Evolutionary conservation across 37 sponge, comb jelly and placozoan species (phyloP).

Genomic region (Crambe crambe): DNA sequence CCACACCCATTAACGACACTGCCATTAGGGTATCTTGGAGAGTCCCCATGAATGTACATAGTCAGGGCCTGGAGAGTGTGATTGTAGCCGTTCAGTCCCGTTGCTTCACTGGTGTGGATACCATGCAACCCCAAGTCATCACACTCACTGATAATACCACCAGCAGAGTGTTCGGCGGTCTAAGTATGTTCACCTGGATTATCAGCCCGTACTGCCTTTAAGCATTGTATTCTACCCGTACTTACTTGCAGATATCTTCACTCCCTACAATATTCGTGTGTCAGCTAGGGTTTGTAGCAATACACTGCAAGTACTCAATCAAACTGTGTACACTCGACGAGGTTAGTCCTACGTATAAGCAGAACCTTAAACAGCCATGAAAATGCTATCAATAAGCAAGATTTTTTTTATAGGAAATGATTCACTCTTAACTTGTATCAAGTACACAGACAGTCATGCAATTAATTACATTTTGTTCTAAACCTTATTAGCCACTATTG

Average conservation of each 20-base stretch:
- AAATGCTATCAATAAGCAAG: no score
- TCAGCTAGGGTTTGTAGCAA: not conserved
- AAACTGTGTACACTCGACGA: not conserved
- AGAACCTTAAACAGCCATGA: no score
- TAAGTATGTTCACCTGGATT: no score
- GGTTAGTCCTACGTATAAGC: no score
- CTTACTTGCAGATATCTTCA: not conserved
- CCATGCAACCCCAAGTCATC: not conserved
- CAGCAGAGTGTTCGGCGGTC: no score
- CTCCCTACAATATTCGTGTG: not conserved
- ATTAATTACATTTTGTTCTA: not conserved
- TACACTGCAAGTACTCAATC: not conserved
- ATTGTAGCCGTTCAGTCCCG: not conserved
- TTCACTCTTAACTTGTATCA: no score
- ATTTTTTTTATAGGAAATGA: no score
- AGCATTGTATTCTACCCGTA: no score
- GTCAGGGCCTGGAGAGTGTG: not conserved
- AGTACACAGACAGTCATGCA: no score
- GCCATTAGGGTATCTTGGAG: not conserved
- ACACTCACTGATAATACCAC: no score
- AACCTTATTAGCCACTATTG: not conserved
- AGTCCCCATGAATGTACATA: not conserved
- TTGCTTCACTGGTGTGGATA: not conserved
- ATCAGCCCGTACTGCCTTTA: no score
- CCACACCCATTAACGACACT: not conserved